Percentiles rank a stretch among this genome's conserved stretches.
Evolutionary conservation across 2,888 invertebrate species (phyloP).

Genomic region (Spisula solida): DNA sequence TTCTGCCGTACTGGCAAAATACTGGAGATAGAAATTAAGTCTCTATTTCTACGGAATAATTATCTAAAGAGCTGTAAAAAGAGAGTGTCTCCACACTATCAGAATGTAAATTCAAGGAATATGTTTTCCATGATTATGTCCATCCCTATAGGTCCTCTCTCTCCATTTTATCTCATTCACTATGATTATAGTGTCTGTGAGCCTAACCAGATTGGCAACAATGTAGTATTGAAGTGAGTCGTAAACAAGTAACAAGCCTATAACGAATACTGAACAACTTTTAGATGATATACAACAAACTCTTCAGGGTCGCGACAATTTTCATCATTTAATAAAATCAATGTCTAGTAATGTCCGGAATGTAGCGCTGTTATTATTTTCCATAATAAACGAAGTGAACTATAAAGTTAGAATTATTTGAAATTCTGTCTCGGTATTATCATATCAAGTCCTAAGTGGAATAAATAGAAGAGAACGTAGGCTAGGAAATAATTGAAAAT

Average conservation of each 20-base stretch:
- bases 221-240: neutral
- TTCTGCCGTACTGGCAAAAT: neutral
- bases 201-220: neutral
- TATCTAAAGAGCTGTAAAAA: constrained; percentile 26
- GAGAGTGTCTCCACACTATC: constrained; percentile 21
- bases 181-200: constrained; percentile 1
- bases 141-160: neutral
- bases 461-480: neutral
- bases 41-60: constrained; percentile 22
- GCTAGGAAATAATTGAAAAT: neutral
- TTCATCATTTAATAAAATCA: neutral
- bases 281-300: neutral
- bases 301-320: constrained; percentile 19
- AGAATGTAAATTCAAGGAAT: constrained; percentile 31
- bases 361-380: neutral
- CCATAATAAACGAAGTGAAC: neutral
- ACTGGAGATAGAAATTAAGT: constrained; percentile 26
- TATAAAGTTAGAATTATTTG: constrained; percentile 12
- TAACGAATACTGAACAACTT: neutral
- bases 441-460: neutral
- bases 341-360: neutral
- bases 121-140: constrained; percentile 26
- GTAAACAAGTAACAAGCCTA: neutral
- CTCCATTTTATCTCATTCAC: neutral
- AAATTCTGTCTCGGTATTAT: neutral